phyloP scores from a whole-genome alignment of 2,113 vertebrate genomes.

The Tragulus kanchil region DNA sequence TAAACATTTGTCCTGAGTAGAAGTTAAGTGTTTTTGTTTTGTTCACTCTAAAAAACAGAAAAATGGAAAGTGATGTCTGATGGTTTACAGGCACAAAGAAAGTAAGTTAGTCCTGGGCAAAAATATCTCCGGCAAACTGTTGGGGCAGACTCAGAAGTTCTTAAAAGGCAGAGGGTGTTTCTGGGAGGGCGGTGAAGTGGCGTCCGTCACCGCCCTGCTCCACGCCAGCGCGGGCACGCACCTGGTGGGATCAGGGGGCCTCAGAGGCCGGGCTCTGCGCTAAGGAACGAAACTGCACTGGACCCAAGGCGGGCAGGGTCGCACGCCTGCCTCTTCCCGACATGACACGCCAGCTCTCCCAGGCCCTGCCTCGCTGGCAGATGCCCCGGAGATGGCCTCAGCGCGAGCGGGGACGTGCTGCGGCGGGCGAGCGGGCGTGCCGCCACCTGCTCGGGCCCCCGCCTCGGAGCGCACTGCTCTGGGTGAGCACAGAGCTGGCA shows the following conservation, averaged over 20 bases:
- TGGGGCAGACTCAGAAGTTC: background rate
- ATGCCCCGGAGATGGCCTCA: too few species aligned
- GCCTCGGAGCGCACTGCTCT: background rate
- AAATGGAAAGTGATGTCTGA: background rate
- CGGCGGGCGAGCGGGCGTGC: background rate
- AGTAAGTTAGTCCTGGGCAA: background rate
- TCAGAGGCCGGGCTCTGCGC: accelerated
- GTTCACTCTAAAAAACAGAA: constrained; percentile 39
- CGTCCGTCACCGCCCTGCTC: too few species aligned
- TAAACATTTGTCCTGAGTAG: background rate
- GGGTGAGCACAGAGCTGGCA: background rate
- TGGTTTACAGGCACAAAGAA: background rate
- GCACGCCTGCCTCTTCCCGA: accelerated
- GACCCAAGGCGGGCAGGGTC: background rate
- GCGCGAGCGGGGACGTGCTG: background rate
- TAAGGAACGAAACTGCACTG: accelerated
- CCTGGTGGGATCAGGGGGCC: background rate
- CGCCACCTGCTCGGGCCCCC: constrained; percentile 34
- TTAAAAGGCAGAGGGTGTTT: background rate
- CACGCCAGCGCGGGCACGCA: background rate
- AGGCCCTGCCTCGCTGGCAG: too few species aligned
- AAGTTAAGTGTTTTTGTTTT: background rate
- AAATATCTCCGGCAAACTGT: background rate
- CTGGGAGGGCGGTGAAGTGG: background rate
- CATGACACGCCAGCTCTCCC: background rate